Conservation (phyloP, 2,113 vertebrate species). For the Channa argus region DNA sequence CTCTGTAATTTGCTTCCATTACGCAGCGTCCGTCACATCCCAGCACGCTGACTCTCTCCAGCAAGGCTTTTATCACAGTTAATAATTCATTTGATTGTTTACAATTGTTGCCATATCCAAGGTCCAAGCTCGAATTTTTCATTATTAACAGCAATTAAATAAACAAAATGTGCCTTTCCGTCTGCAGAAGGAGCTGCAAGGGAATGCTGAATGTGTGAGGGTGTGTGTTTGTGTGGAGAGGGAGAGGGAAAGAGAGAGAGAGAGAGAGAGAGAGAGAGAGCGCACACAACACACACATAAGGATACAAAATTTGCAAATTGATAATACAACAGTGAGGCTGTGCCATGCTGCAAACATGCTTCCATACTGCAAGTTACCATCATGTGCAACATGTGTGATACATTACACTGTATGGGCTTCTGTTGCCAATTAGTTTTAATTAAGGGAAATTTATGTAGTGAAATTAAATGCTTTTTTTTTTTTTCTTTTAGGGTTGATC, state of each 20-base stretch:
- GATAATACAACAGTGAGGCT: not conserved
- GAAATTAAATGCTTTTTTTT: not conserved
- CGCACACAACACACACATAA: constrained; percentile 18
- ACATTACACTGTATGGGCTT: constrained; percentile 40
- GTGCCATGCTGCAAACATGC: not conserved
- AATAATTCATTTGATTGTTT: constrained; percentile 77
- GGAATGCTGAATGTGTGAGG: constrained; percentile 32
- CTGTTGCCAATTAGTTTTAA: constrained; percentile 69
- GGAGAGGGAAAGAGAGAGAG: constrained; percentile 1
- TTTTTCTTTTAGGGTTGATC: not conserved
- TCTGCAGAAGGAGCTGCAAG: constrained; percentile 56
- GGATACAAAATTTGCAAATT: not conserved
- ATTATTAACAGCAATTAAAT: constrained; percentile 79
- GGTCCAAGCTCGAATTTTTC: constrained; percentile 62
- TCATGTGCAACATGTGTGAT: constrained; percentile 62
- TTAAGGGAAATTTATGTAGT: constrained; percentile 57
- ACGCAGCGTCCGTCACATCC: constrained; percentile 37
- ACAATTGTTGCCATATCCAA: constrained; percentile 67
- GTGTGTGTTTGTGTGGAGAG: not conserved
- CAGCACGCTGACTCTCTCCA: constrained; percentile 38
- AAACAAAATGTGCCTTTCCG: constrained; percentile 61
- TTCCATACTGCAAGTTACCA: constrained; percentile 14
- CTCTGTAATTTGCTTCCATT: constrained; percentile 49
- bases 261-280: not conserved
- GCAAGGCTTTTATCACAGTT: constrained; percentile 63